These are phyloP conservation scores for Caenorhabditis drosophilae DNA, from an alignment of 2,888 invertebrate genomes.

Conservation along the genomic window DNA sequence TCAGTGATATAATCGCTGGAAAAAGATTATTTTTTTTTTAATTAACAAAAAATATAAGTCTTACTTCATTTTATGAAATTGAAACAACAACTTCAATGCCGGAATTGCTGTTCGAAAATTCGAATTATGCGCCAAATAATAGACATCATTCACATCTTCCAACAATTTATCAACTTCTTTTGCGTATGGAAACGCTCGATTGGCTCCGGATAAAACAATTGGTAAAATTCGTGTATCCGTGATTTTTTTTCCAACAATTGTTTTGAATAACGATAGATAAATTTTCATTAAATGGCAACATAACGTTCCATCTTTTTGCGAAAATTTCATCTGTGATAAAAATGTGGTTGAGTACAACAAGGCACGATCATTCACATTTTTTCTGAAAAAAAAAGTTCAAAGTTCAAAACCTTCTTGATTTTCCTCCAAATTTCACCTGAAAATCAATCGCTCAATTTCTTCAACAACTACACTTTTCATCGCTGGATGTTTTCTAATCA, in stretches of 20 bases:
- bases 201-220: slow-evolving; percentile 82
- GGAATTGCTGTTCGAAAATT: slow-evolving; percentile 78
- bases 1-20: slow-evolving; percentile 71
- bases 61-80: slow-evolving; percentile 72
- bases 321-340: slow-evolving; percentile 82
- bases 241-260: slow-evolving; percentile 76
- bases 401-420: neutral
- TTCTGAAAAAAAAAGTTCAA: slow-evolving; percentile 72
- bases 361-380: slow-evolving; percentile 83
- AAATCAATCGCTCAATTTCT: slow-evolving; percentile 88
- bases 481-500: slow-evolving; percentile 84
- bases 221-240: slow-evolving; percentile 85
- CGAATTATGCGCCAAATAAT: slow-evolving; percentile 81
- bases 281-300: slow-evolving; percentile 83
- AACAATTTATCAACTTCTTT: slow-evolving; percentile 74
- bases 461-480: slow-evolving; percentile 87
- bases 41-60: slow-evolving; percentile 1
- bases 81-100: slow-evolving; percentile 76
- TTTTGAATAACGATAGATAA: slow-evolving; percentile 92
- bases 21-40: neutral
- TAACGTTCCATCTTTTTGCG: slow-evolving; percentile 61
- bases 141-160: slow-evolving; percentile 80
- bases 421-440: slow-evolving; percentile 69
- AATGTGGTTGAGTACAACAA: slow-evolving; percentile 94
- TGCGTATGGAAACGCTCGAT: slow-evolving; percentile 84